Evolutionary conservation across 2,113 vertebrate species (phyloP).

Genomic region (Podarcis cretensis): DNA sequence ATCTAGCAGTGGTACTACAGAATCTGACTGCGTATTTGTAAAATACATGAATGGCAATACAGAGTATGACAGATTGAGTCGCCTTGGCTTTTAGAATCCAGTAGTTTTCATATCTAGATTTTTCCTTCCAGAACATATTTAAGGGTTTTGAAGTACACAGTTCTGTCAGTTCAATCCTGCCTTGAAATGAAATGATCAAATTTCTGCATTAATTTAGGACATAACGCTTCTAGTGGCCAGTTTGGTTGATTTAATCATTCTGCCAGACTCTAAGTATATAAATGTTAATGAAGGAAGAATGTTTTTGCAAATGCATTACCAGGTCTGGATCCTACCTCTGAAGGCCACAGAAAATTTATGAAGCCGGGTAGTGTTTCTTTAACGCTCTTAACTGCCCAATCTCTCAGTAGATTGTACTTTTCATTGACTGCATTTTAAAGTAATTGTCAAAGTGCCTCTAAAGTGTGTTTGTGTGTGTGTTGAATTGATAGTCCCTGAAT

Average conservation of each 20-base stretch:
- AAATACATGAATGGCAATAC: not conserved
- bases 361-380: not conserved
- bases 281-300: not conserved
- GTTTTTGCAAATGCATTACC: not conserved
- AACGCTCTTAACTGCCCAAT: not conserved
- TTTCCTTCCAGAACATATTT: not conserved
- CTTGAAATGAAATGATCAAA: not conserved
- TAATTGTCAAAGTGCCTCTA: not conserved
- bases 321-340: not conserved
- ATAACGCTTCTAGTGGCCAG: not conserved
- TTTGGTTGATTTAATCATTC: not conserved
- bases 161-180: not conserved
- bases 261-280: not conserved
- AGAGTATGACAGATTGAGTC: not conserved
- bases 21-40: not conserved
- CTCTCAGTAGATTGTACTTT: not conserved
- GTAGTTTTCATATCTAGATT: not conserved
- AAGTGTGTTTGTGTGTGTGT: not conserved
- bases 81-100: not conserved
- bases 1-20: not conserved
- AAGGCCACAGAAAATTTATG: not conserved
- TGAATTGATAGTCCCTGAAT: not conserved
- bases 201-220: not conserved
- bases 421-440: not conserved
- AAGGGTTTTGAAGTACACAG: not conserved